Percentiles rank a stretch among this genome's conserved stretches.
These are phyloP conservation scores for Catharus ustulatus DNA, from an alignment of 2,797 vertebrate genomes.

Conservation along the genomic window DNA sequence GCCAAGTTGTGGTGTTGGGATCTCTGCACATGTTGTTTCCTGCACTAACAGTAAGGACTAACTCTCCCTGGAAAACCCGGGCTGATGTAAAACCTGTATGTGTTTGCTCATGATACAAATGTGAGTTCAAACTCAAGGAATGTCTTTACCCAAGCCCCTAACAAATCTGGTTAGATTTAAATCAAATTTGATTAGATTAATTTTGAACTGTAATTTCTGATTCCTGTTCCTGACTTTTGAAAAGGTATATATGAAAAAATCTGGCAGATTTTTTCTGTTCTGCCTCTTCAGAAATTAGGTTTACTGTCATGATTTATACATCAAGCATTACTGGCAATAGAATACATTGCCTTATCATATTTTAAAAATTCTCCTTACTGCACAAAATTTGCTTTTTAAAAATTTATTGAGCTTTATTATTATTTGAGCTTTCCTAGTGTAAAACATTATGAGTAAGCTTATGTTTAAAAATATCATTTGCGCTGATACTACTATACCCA, in stretches of 20 bases:
- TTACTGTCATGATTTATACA: not conserved
- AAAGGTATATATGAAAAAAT: not conserved
- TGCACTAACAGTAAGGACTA: not conserved
- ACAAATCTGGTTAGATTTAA: not conserved
- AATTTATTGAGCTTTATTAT: not conserved
- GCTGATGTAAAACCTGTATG: not conserved
- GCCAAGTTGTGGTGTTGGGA: not conserved
- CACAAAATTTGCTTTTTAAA: not conserved
- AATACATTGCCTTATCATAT: not conserved
- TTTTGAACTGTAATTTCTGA: not conserved
- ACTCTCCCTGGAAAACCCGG: not conserved
- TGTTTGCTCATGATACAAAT: not conserved
- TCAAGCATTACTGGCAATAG: not conserved
- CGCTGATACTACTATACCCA: not conserved
- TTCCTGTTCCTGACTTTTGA: not conserved
- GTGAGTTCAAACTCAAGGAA: not conserved
- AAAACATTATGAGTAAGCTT: not conserved
- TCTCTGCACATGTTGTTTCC: not conserved
- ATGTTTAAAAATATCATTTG: not conserved
- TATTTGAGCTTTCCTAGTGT: not conserved
- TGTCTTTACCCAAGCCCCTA: not conserved
- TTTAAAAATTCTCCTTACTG: not conserved
- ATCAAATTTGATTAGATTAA: not conserved
- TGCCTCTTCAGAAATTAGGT: not conserved
- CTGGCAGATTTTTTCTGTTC: not conserved